Conservation (phyloP, 2,113 vertebrate species). For the Lonchura striata region DNA sequence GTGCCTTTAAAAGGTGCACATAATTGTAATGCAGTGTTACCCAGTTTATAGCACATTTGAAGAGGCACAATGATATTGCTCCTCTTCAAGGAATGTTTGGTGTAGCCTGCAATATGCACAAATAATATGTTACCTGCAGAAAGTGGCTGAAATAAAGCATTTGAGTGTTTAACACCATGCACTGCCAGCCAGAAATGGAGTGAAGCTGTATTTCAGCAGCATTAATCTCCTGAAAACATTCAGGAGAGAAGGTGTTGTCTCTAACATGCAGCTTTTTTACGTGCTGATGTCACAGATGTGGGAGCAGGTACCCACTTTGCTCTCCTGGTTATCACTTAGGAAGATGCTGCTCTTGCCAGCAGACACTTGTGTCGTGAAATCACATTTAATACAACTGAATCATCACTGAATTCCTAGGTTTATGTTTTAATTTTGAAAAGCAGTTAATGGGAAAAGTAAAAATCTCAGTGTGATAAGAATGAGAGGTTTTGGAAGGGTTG, state of each 20-base stretch:
- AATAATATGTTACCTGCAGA: neutral
- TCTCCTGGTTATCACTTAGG: neutral
- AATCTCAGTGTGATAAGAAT: neutral
- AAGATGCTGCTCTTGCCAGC: neutral
- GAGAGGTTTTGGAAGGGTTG: neutral
- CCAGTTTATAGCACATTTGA: neutral
- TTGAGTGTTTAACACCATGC: neutral
- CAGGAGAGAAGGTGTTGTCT: neutral
- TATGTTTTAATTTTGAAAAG: neutral
- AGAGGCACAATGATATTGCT: neutral
- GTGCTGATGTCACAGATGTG: neutral
- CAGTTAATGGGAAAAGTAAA: neutral
- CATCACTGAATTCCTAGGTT: neutral
- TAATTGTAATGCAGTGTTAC: neutral
- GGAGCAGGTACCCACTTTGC: no score
- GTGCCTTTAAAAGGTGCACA: neutral
- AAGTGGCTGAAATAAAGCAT: neutral
- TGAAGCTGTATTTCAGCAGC: neutral
- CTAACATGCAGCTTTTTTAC: fast-evolving
- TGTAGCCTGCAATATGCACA: neutral
- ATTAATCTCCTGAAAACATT: neutral
- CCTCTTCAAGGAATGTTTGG: neutral
- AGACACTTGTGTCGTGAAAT: neutral
- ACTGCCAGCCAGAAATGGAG: neutral
- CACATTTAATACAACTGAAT: neutral